Conservation (phyloP, 2,888 invertebrate genomes). For the Lithophane ornitopus region DNA sequence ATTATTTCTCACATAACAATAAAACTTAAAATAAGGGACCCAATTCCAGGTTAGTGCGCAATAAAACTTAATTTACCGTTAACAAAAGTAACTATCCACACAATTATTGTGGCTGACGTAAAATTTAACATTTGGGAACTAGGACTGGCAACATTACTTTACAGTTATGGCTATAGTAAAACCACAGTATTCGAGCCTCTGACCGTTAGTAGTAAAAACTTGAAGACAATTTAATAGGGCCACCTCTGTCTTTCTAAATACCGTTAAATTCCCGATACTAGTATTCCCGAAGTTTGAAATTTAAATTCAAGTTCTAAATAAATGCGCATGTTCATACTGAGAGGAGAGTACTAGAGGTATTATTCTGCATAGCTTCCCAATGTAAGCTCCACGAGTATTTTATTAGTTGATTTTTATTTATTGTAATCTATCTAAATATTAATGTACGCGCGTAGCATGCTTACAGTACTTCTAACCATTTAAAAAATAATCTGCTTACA, state of each 20-base stretch:
- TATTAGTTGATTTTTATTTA: not conserved
- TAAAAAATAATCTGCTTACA: slow-evolving; percentile 16
- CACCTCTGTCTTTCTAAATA: not conserved
- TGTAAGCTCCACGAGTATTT: not conserved
- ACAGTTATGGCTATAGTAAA: slow-evolving; percentile 41
- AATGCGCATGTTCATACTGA: not conserved
- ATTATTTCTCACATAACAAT: slow-evolving; percentile 19
- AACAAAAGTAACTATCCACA: slow-evolving; percentile 40
- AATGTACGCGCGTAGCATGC: not conserved
- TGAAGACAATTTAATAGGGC: slow-evolving; percentile 20
- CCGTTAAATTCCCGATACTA: not conserved
- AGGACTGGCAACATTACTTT: slow-evolving; percentile 23
- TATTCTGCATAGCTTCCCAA: too few species aligned
- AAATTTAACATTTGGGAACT: slow-evolving; percentile 46
- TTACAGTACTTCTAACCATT: not conserved
- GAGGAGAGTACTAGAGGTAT: too few species aligned
- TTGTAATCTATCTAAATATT: too few species aligned
- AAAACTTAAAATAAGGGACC: slow-evolving; percentile 25
- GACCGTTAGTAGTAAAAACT: slow-evolving; percentile 24
- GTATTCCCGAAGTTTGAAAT: not conserved
- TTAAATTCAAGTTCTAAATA: not conserved
- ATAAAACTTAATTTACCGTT: slow-evolving; percentile 42
- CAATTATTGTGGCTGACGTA: slow-evolving; percentile 34
- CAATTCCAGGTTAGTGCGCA: slow-evolving; percentile 33
- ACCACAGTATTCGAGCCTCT: slow-evolving; percentile 35